Conservation (phyloP, 2,888 invertebrate species). For the Salticus scenicus region DNA sequence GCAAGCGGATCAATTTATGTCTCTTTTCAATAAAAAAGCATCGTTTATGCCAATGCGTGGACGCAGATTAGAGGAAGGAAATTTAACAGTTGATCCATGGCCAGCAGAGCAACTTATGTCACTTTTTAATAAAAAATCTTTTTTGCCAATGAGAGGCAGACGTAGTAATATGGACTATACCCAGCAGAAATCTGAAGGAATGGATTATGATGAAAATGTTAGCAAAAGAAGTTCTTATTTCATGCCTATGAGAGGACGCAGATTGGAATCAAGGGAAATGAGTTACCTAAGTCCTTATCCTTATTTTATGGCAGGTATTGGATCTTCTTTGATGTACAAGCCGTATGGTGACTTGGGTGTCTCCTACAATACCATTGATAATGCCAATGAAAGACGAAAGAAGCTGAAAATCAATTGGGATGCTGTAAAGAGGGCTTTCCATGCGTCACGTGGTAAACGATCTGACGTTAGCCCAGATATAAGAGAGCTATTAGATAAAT, state of each 20-base stretch:
- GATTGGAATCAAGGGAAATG: not conserved
- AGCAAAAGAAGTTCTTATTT: constrained; percentile 13
- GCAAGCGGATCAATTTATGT: not conserved
- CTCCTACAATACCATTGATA: not conserved
- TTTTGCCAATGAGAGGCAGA: constrained; percentile 24
- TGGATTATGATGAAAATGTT: not conserved
- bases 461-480: not conserved
- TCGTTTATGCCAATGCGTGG: constrained; percentile 27
- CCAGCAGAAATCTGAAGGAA: too few species aligned
- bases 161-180: not conserved
- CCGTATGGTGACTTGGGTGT: constrained; percentile 6
- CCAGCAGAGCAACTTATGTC: not conserved
- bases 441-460: constrained; percentile 48
- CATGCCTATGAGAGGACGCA: constrained; percentile 44
- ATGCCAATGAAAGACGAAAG: not conserved
- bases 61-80: not conserved
- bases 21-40: not conserved
- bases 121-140: not conserved
- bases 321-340: constrained; percentile 36
- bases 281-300: constrained; percentile 27
- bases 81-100: not conserved
- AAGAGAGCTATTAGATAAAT: too few species aligned
- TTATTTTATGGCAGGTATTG: constrained; percentile 31
- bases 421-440: constrained; percentile 54
- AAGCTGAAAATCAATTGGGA: constrained; percentile 48